phyloP scores from a whole-genome alignment of 92 coral and sea anemone genomes.

The Anthopleura xanthogrammica region DNA sequence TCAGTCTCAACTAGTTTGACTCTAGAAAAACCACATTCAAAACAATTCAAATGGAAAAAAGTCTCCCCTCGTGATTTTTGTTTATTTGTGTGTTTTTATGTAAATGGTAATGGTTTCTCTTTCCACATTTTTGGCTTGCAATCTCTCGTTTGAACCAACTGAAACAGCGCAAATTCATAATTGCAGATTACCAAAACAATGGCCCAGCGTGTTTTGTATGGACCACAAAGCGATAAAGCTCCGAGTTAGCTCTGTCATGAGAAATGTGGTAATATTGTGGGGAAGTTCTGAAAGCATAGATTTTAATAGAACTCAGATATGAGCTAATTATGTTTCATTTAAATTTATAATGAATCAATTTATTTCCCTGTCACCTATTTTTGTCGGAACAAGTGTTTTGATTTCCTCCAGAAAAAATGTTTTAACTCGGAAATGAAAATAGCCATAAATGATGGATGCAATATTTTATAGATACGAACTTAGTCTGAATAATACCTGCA shows the following conservation, averaged over 20 bases:
- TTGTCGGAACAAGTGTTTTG: neutral
- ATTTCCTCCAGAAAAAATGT: neutral
- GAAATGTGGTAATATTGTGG: conserved; percentile 20
- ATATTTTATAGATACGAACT: neutral
- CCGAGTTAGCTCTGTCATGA: conserved; percentile 30
- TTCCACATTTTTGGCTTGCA: conserved; percentile 17
- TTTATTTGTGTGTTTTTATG: neutral
- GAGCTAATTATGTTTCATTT: conserved; percentile 8
- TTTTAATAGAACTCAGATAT: conserved; percentile 8
- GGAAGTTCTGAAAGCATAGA: conserved; percentile 22
- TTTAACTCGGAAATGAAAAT: neutral
- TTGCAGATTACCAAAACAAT: conserved; percentile 15
- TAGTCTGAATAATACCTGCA: too few species aligned
- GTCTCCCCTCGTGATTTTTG: neutral
- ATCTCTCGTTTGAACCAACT: conserved; percentile 25
- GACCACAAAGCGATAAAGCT: conserved; percentile 35
- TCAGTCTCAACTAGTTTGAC: neutral
- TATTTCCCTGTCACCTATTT: neutral
- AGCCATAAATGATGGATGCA: neutral
- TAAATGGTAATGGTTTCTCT: conserved; percentile 21
- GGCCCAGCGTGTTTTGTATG: neutral
- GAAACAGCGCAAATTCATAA: conserved; percentile 37
- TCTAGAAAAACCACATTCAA: neutral
- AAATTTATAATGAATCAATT: neutral
- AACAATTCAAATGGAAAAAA: neutral